These are phyloP conservation scores for Salvelinus alpinus DNA, from an alignment of 2,113 vertebrate genomes.

Conservation along the genomic window DNA sequence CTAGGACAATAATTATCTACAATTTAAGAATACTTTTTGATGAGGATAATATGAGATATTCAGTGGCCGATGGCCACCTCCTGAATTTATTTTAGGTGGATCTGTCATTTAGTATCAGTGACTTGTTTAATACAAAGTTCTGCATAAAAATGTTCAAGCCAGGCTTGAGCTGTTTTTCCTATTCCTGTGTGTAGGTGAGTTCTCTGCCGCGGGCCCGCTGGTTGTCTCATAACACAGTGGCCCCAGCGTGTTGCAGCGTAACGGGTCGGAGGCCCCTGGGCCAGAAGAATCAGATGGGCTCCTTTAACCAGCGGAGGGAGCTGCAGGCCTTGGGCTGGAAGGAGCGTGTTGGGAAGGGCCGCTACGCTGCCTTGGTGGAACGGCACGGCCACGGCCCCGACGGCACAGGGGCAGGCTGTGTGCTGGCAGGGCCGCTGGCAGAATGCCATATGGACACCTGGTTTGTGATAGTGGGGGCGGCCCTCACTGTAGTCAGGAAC, in stretches of 20 bases:
- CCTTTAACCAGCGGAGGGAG: conserved; percentile 89
- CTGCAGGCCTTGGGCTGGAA: conserved; percentile 84
- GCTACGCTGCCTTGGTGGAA: conserved; percentile 73
- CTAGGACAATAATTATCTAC: too few relatives aligned
- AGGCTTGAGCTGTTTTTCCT: background rate
- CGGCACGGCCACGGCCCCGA: conserved; percentile 65
- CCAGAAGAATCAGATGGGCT: conserved; percentile 83
- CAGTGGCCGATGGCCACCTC: too few relatives aligned
- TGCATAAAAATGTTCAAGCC: background rate
- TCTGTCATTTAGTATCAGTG: background rate
- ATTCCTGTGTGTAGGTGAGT: conserved; percentile 65
- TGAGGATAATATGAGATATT: too few relatives aligned
- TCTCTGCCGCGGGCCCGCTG: conserved; percentile 80
- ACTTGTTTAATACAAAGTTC: background rate
- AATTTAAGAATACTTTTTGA: too few relatives aligned
- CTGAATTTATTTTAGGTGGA: too few relatives aligned
- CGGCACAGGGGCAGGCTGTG: conserved; percentile 56
- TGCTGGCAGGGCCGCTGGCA: conserved; percentile 71
- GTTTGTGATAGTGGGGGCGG: conserved; percentile 79
- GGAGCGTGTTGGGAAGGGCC: conserved; percentile 80
- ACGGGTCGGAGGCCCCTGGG: conserved; percentile 78
- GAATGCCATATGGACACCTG: conserved; percentile 70
- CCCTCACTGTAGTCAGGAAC: conserved; percentile 79
- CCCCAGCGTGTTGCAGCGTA: conserved; percentile 73
- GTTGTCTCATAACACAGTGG: conserved; percentile 81